A percentile compares a stretch with the other conserved stretches of the same genome.
These are phyloP conservation scores for Stegodyphus dumicola DNA, from an alignment of 1,140 invertebrate genomes.

Conservation along the genomic window DNA sequence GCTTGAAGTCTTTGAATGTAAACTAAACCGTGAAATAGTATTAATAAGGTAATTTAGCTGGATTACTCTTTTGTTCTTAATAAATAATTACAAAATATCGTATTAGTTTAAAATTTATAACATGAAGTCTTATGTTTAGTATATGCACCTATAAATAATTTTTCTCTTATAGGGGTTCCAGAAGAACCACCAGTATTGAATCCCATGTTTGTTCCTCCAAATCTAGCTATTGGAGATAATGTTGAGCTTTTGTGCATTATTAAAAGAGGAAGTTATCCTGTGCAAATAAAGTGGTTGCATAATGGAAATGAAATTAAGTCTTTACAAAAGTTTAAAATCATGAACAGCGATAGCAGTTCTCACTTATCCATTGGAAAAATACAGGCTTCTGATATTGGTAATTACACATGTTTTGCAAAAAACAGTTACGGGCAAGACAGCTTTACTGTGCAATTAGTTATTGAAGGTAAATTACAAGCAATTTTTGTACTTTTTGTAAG, in stretches of 20 bases:
- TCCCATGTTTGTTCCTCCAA: constrained; percentile 15
- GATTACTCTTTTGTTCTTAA: no score
- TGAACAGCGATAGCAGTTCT: not conserved
- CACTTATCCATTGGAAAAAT: constrained; percentile 31
- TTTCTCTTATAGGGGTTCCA: no score
- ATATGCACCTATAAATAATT: no score
- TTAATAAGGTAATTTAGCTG: no score
- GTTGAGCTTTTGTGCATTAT: constrained; percentile 8
- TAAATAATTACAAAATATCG: no score
- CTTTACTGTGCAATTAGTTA: constrained; percentile 24
- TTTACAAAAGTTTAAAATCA: not conserved
- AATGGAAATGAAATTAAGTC: constrained; percentile 10
- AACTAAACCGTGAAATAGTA: no score
- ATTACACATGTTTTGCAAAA: constrained; percentile 65
- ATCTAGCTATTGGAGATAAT: constrained; percentile 23
- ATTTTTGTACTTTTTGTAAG: no score
- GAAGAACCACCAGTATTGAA: not conserved
- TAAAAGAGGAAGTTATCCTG: constrained; percentile 29
- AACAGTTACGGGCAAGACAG: constrained; percentile 64
- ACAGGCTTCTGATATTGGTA: constrained; percentile 64
- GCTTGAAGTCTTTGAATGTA: no score
- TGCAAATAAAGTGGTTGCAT: constrained; percentile 24
- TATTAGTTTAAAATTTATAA: no score
- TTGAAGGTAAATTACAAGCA: constrained; percentile 34
- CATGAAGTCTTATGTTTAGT: no score